Conservation (phyloP, 1,140 invertebrate species). For the Drosophila ogumai region DNA sequence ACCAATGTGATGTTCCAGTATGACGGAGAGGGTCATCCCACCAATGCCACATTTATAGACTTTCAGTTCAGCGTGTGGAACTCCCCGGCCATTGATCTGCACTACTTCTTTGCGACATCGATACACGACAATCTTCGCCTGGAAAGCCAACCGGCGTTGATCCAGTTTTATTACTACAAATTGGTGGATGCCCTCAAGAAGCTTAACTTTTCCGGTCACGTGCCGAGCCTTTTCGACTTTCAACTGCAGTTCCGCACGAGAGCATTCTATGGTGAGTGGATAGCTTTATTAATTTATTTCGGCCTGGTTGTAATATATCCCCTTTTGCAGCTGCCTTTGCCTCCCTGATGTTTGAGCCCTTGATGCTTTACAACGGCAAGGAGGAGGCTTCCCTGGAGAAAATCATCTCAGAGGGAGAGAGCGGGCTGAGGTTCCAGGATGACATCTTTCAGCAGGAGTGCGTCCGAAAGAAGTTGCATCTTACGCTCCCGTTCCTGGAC, state of each 20-base stretch:
- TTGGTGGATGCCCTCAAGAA: constrained; percentile 40
- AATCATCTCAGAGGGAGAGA: constrained; percentile 21
- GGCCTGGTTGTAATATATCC: not conserved
- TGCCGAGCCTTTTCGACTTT: constrained; percentile 68
- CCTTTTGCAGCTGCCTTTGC: constrained; percentile 31
- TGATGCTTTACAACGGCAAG: constrained; percentile 52
- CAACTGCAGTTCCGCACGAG: constrained; percentile 48
- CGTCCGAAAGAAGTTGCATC: constrained; percentile 25
- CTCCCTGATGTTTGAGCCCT: constrained; percentile 47
- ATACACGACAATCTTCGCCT: constrained; percentile 12
- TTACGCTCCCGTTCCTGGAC: constrained; percentile 23
- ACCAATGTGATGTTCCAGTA: constrained; percentile 89
- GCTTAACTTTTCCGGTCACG: constrained; percentile 38
- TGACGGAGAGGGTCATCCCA: constrained; percentile 51
- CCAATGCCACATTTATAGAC: constrained; percentile 71
- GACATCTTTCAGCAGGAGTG: constrained; percentile 34
- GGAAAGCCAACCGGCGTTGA: constrained; percentile 39
- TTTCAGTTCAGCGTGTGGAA: constrained; percentile 33
- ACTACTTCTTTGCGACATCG: constrained; percentile 21
- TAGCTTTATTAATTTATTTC: no score
- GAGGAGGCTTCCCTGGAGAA: constrained; percentile 61
- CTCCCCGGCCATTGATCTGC: constrained; percentile 23
- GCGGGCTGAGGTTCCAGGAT: constrained; percentile 28
- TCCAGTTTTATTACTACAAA: constrained; percentile 67
- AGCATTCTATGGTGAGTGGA: constrained; percentile 57